Evolutionary conservation across 2,797 vertebrate genomes (phyloP).

Genomic region (Diceros bicornis): DNA sequence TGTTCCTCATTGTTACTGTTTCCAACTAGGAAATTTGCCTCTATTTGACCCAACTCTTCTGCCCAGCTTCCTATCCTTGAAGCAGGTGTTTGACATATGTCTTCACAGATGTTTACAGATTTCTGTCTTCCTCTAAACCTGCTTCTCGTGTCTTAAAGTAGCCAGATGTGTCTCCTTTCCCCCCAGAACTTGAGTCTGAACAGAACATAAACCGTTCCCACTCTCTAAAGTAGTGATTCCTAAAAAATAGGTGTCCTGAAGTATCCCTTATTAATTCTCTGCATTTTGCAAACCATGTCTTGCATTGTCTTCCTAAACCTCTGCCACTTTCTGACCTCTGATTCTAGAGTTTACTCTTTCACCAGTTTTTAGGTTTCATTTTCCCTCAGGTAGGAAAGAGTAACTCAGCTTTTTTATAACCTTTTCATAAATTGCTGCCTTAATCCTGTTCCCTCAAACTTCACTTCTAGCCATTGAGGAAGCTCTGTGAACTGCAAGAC

Average conservation of each 20-base stretch:
- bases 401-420: background rate
- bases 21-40: background rate
- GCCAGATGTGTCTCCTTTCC: background rate
- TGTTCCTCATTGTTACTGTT: background rate
- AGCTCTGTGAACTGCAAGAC: background rate
- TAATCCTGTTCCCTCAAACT: background rate
- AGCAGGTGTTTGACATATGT: background rate
- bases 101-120: slow-evolving; percentile 25
- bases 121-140: background rate
- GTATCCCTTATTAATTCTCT: background rate
- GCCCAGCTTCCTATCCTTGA: background rate
- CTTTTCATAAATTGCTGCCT: slow-evolving; percentile 26
- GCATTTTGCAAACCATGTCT: background rate
- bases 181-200: slow-evolving; percentile 7
- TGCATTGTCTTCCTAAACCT: background rate
- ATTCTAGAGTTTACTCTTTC: background rate
- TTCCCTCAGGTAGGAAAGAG: background rate
- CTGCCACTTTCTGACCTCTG: background rate
- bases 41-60: background rate
- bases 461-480: background rate
- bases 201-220: background rate
- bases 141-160: background rate
- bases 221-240: background rate
- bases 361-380: slow-evolving; percentile 32
- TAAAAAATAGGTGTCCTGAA: background rate